These are phyloP conservation scores for Etia nguti DNA, from an alignment of 2,113 vertebrate species.

Conservation along the genomic window DNA sequence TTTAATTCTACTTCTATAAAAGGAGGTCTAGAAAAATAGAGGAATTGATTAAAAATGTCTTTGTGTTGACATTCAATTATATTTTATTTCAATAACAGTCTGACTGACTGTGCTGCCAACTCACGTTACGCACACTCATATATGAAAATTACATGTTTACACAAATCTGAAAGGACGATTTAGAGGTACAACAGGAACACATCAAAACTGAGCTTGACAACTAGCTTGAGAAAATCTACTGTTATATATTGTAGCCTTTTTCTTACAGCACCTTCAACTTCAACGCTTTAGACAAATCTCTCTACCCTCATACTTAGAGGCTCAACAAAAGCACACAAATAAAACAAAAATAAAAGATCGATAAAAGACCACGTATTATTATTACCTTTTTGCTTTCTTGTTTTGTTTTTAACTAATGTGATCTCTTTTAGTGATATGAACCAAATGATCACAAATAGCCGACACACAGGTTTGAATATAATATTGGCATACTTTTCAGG, in stretches of 20 bases:
- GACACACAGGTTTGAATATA: too few species aligned
- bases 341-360: background rate
- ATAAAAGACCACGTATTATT: background rate
- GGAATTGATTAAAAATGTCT: background rate
- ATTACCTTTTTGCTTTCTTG: background rate
- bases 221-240: background rate
- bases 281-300: background rate
- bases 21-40: background rate
- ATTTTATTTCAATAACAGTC: background rate
- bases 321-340: background rate
- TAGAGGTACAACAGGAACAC: background rate
- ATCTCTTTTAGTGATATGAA: too few species aligned
- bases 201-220: background rate
- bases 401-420: background rate
- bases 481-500: too few species aligned
- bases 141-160: background rate
- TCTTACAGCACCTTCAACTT: background rate
- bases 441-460: too few species aligned
- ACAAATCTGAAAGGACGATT: background rate
- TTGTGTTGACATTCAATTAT: background rate
- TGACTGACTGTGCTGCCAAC: background rate
- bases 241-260: background rate
- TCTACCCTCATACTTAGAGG: background rate
- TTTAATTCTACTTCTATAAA: background rate
- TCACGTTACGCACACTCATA: accelerated